Base-by-base conservation (phyloP, 2,888 invertebrate species). In the Campoplex capitator region DNA sequence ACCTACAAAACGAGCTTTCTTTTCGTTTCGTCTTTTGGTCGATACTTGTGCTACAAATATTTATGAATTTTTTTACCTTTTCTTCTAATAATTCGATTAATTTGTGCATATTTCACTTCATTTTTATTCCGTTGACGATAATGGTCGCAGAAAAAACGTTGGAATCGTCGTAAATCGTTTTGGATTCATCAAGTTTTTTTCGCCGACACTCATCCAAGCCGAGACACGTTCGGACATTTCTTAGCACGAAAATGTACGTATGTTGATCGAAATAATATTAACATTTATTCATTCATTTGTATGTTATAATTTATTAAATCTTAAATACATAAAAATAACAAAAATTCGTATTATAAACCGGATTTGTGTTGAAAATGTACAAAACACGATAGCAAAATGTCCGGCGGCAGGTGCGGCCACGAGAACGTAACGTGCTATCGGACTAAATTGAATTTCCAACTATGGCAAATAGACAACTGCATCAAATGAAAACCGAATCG, bases 1-100 rank as follows among this genome's bases (percentile, higher is more conserved):
- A 67, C 23, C 45, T 48, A 65, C 67, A 45, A 23, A 73, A 67
- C 48, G 51, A 84, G 78, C 65, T 48, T 76, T 75, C 35, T 28
- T 62, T 32, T 13, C 1, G 16, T 32, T 62, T 62, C 16, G 13
- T 62, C 16, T 32, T 51, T 51, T 51, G 4, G n/a, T 51, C 51
- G 51, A 51, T 51, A 51, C 4, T n/a, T 3, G 45, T 13, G 2
- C 7, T 18, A 1, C 51, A n/a, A 18, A 51, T 51, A 51, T 3
- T 18, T 18, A 51, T n/a, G 4, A 4, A 18, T 51, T 51, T 51
- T 7, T 51, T 7, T 7, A 51, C 0, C 23, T 23, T 18, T 51
- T 51, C 18, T 51, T 51, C 4, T 6, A 18, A 51, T 51, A n/a
- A 18, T 18, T 51, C 51, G 7, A 16, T n/a, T 18, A 4, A 51